Conservation (phyloP, 2,888 invertebrate genomes). For the Thymelicus acteon region DNA sequence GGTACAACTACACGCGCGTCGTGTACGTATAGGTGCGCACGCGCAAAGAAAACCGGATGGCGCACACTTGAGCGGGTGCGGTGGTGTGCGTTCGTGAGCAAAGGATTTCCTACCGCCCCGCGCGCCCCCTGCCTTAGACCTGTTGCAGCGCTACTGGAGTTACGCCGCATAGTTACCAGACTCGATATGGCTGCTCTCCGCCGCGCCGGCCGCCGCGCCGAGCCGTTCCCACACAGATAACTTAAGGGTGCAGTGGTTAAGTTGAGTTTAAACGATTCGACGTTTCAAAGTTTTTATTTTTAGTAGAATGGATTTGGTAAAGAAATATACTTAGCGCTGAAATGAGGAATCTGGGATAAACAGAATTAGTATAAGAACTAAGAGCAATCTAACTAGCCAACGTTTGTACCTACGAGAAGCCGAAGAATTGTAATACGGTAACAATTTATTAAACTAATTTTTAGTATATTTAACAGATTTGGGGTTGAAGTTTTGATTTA, state of each 20-base stretch:
- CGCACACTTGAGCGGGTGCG: conserved; percentile 61
- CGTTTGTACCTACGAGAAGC: too few relatives aligned
- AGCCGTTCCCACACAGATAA: conserved; percentile 43
- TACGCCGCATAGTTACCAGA: conserved; percentile 85
- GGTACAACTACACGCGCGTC: conserved; percentile 63
- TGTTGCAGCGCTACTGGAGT: conserved; percentile 84
- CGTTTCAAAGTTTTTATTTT: background rate
- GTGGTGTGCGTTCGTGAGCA: conserved; percentile 73
- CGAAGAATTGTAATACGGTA: too few relatives aligned
- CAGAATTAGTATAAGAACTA: too few relatives aligned
- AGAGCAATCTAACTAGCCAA: too few relatives aligned
- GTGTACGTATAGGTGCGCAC: conserved; percentile 63
- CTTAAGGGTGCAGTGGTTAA: conserved; percentile 23
- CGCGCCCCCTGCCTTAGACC: conserved; percentile 70
- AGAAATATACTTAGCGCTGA: too few relatives aligned
- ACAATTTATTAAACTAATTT: too few relatives aligned
- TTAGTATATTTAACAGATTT: too few relatives aligned
- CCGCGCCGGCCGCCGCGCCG: conserved; percentile 47
- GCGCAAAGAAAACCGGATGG: conserved; percentile 78
- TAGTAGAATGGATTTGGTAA: too few relatives aligned
- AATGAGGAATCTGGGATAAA: too few relatives aligned
- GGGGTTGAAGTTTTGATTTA: too few relatives aligned
- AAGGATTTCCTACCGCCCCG: conserved; percentile 81
- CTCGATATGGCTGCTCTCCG: conserved; percentile 76
- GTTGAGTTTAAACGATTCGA: background rate